A percentile compares a stretch with the other conserved stretches of the same genome.
Evolutionary conservation across 2,888 invertebrate genomes (phyloP).

Genomic region (Rhamnusium bicolor): DNA sequence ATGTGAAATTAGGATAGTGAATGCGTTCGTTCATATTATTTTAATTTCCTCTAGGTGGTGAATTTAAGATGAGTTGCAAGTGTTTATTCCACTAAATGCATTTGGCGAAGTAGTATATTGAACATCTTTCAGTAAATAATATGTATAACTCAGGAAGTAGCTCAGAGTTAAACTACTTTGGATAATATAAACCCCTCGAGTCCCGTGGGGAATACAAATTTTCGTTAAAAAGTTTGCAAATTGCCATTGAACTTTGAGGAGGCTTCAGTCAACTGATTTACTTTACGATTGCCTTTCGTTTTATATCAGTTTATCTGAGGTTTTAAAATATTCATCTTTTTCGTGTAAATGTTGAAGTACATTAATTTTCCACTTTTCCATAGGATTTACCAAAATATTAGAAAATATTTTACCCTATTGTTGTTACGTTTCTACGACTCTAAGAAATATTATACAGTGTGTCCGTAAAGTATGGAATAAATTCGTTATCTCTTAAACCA

Average conservation of each 20-base stretch:
- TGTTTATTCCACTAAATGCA: constrained; percentile 32
- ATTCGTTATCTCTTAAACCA: no score
- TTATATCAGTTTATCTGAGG: constrained; percentile 56
- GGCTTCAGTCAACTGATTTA: constrained; percentile 59
- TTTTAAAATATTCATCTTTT: constrained; percentile 26
- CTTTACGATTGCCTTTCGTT: constrained; percentile 54
- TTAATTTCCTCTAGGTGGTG: constrained; percentile 30
- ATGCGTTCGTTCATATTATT: constrained; percentile 15
- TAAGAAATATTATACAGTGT: no score
- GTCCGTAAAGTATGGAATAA: no score
- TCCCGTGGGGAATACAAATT: constrained; percentile 67
- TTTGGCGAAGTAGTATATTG: constrained; percentile 29
- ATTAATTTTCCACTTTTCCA: background rate
- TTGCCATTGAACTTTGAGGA: constrained; percentile 60
- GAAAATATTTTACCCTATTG: no score
- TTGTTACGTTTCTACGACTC: no score
- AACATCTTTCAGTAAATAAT: constrained; percentile 48
- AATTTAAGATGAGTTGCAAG: constrained; percentile 12
- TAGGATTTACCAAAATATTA: background rate
- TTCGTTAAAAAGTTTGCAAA: constrained; percentile 67
- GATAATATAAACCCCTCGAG: constrained; percentile 65
- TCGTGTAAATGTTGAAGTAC: background rate
- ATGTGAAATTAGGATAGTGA: background rate
- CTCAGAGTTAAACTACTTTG: constrained; percentile 63
- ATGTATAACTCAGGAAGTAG: constrained; percentile 56